Conservation (phyloP, 2,888 invertebrate genomes). For the Troides oblongomaculatus region DNA sequence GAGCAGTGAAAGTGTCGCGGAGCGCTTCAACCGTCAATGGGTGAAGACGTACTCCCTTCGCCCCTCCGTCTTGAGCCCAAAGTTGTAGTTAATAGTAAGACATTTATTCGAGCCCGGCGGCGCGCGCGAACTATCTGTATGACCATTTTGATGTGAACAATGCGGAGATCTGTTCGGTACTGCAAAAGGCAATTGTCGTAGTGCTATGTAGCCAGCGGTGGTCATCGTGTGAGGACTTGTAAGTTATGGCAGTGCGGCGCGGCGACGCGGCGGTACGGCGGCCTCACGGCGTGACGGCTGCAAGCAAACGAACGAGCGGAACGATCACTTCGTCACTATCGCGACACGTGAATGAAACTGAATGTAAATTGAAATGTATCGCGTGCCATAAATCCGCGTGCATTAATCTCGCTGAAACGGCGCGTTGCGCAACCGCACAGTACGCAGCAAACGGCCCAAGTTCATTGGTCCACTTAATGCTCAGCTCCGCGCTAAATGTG, state of each 20-base stretch:
- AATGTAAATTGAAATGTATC: slow-evolving; percentile 79
- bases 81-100: slow-evolving; percentile 71
- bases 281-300: slow-evolving; percentile 38
- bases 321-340: slow-evolving; percentile 71
- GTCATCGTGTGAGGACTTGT: slow-evolving; percentile 5
- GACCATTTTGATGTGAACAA: not conserved
- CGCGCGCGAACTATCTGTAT: not conserved
- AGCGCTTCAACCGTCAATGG: slow-evolving; percentile 79
- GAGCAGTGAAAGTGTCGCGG: slow-evolving; percentile 80
- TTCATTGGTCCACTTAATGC: slow-evolving; percentile 79
- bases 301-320: slow-evolving; percentile 66
- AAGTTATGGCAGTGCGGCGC: slow-evolving; percentile 42
- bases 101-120: slow-evolving; percentile 19
- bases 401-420: slow-evolving; percentile 79
- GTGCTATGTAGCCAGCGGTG: not conserved
- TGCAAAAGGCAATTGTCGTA: not conserved
- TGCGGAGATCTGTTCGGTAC: not conserved
- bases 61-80: slow-evolving; percentile 74
- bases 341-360: slow-evolving; percentile 76
- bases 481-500: slow-evolving; percentile 69
- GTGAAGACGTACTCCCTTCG: slow-evolving; percentile 76
- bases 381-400: slow-evolving; percentile 78
- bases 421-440: slow-evolving; percentile 68
- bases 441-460: slow-evolving; percentile 73
- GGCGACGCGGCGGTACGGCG: slow-evolving; percentile 35